A percentile compares a stretch with the other conserved stretches of the same genome.
phyloP scores from a whole-genome alignment of 2,888 invertebrate species.

The Scaptodrosophila latifasciaeformis region DNA sequence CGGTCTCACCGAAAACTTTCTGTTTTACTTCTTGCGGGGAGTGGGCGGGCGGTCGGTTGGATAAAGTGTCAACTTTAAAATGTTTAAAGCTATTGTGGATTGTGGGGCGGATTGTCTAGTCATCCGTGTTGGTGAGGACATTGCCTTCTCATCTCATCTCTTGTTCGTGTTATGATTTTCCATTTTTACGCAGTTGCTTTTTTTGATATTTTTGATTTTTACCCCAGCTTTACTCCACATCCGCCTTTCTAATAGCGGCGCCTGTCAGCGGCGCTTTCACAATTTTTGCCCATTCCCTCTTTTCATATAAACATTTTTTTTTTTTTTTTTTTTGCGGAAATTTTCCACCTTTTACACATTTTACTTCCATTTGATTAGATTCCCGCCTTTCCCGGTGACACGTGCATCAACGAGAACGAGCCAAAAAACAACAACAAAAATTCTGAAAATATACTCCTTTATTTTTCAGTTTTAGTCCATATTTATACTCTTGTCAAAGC shows the following conservation, averaged over 20 bases:
- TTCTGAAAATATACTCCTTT: constrained; percentile 3
- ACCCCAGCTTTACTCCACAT: neutral
- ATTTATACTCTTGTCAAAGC: too few species aligned
- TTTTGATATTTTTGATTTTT: constrained; percentile 11
- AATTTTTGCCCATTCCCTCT: too few species aligned
- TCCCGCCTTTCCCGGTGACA: constrained; percentile 62
- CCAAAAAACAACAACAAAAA: constrained; percentile 17
- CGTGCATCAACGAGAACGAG: constrained; percentile 40
- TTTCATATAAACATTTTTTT: too few species aligned
- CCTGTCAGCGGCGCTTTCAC: constrained; percentile 4
- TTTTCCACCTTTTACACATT: constrained; percentile 71
- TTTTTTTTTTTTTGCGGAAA: constrained; percentile 51
- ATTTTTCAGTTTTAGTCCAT: neutral
- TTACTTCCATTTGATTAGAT: constrained; percentile 72
- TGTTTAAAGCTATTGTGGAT: constrained; percentile 47
- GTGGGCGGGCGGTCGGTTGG: too few species aligned
- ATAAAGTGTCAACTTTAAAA: constrained; percentile 35
- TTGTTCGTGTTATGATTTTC: constrained; percentile 48
- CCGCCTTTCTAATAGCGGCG: neutral
- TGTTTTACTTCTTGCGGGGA: too few species aligned
- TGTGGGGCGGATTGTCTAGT: neutral
- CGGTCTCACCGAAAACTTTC: too few species aligned
- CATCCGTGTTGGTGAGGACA: too few species aligned
- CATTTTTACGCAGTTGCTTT: constrained; percentile 47
- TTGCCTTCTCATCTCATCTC: too few species aligned